Evolutionary conservation across 2,888 invertebrate genomes (phyloP).

Genomic region (Ceraclea dissimilis): DNA sequence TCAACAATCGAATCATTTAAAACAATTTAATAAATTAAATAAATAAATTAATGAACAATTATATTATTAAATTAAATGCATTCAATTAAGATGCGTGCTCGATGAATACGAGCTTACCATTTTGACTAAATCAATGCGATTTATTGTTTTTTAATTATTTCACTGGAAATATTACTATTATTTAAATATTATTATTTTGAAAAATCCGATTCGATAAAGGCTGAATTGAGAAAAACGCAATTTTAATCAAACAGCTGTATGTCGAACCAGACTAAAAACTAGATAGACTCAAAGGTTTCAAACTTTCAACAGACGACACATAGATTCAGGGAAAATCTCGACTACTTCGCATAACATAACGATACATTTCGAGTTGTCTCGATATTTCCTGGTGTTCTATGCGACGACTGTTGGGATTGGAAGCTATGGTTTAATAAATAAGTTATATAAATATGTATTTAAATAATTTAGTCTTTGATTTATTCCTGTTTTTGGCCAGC

Average conservation of each 20-base stretch:
- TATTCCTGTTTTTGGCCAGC: constrained; percentile 51
- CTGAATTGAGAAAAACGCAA: not conserved
- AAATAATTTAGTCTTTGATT: constrained; percentile 21
- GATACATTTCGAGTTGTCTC: not conserved
- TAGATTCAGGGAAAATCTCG: not conserved
- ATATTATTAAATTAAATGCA: not conserved
- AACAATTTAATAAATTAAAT: constrained; percentile 24
- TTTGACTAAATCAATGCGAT: not conserved
- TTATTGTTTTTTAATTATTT: not conserved
- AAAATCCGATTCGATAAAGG: not conserved
- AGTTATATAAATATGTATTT: not conserved
- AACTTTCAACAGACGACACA: constrained; percentile 1
- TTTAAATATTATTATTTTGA: no score
- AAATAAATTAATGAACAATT: constrained; percentile 23
- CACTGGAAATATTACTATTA: not conserved
- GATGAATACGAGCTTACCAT: not conserved
- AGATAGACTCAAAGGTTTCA: not conserved
- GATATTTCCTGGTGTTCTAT: not conserved
- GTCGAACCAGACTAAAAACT: not conserved
- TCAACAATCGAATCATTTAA: constrained; percentile 8
- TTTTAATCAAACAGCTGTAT: not conserved
- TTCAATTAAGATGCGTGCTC: not conserved
- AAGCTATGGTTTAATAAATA: not conserved
- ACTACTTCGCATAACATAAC: not conserved
- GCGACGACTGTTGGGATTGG: not conserved